Percentiles rank a stretch among this genome's conserved stretches.
Conservation (phyloP, 2,113 vertebrate genomes). For the Trogon melanurus region DNA sequence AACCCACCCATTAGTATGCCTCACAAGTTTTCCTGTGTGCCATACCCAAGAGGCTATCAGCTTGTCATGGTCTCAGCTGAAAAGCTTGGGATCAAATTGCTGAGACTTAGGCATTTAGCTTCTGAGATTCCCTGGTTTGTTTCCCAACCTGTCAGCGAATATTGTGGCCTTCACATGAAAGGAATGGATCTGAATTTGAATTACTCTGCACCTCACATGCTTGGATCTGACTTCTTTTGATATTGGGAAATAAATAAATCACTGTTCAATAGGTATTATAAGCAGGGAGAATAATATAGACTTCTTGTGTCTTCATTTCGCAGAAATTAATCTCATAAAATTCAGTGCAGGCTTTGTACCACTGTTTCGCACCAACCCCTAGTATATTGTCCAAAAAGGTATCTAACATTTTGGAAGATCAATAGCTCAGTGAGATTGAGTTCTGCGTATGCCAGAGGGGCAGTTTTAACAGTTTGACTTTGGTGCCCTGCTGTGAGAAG, state of each 20-base stretch:
- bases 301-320: neutral
- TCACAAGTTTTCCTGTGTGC: neutral
- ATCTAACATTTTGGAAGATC: neutral
- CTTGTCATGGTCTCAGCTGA: conserved; percentile 11
- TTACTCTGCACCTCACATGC: neutral
- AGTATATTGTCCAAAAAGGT: neutral
- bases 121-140: conserved; percentile 3
- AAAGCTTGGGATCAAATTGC: conserved; percentile 37
- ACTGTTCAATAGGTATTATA: neutral
- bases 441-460: neutral
- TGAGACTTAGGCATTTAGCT: neutral
- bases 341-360: neutral
- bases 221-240: neutral
- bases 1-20: neutral
- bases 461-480: neutral
- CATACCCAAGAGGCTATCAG: neutral
- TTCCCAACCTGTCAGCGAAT: neutral
- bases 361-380: neutral
- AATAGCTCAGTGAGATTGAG: neutral
- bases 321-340: neutral
- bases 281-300: neutral
- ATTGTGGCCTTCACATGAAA: conserved; percentile 9
- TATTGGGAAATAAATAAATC: neutral
- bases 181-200: neutral
- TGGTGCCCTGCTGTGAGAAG: neutral